Evolutionary conservation across 2,113 vertebrate genomes (phyloP).

Genomic region (Dipodomys spectabilis): DNA sequence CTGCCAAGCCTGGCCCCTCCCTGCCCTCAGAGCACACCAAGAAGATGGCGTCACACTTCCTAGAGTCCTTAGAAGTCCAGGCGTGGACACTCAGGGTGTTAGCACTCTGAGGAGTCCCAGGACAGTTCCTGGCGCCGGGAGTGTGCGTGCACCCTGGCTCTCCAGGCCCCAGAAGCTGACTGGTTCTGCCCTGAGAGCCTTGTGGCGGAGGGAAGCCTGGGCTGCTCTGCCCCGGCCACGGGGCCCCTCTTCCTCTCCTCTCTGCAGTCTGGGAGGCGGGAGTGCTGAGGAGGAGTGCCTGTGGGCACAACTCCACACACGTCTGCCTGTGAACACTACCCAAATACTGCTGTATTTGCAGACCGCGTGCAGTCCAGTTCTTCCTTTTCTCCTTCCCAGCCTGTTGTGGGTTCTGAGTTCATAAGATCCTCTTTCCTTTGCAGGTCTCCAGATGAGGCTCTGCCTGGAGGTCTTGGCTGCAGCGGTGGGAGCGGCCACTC

Average conservation of each 20-base stretch:
- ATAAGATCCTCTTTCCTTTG: background rate
- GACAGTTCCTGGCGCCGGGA: background rate
- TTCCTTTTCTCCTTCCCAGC: background rate
- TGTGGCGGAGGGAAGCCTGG: accelerated
- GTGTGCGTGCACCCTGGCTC: background rate
- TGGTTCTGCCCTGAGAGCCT: background rate
- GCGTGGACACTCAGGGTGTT: background rate
- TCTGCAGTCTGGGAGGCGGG: background rate
- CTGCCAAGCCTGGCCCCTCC: background rate
- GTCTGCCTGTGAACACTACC: too few relatives aligned
- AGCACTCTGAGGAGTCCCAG: background rate
- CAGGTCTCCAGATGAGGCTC: constrained; percentile 90
- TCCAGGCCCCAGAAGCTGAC: background rate
- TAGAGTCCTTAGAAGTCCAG: background rate
- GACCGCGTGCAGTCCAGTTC: accelerated
- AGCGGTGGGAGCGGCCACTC: constrained; percentile 83
- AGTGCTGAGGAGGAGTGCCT: background rate
- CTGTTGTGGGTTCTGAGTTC: background rate
- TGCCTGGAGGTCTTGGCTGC: constrained; percentile 80
- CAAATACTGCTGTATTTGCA: background rate
- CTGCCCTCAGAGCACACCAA: background rate
- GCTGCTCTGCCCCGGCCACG: accelerated
- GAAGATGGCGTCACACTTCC: background rate
- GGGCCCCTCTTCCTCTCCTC: accelerated
- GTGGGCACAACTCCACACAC: too few relatives aligned